Evolutionary conservation across 1,140 invertebrate genomes (phyloP), one percentile per base, ranked within the genome.

Genomic region (Anoplophora glabripennis): DNA sequence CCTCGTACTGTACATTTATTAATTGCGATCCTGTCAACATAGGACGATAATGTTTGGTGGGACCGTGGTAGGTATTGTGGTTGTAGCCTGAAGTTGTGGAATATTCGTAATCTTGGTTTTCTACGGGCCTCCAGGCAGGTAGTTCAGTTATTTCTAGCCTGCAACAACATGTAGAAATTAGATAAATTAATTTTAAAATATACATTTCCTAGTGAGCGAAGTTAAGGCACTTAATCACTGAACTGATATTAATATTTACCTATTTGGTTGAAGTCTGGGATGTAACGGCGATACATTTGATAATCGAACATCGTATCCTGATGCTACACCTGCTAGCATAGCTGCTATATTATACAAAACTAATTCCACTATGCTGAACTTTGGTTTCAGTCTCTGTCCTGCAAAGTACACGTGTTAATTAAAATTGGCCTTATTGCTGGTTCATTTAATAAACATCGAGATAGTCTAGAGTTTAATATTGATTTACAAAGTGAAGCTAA

Each of bases 51-150:
- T 92, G 90, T 59, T 85, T 79, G 7, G 86, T 85, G 11, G 89
- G 89, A 7, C 93, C 93, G 77, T 96, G 93, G 77, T 95, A 96
- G 1, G 93, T 96, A 75, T 94, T 92, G 73, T 93, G 91, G 48
- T 84, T 84, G 77, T 89, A 91, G 38, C 83, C 83, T 38, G 79
- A 81, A 14, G 72, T 55, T 3, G 79, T 78, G 7, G 76, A 80
- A 67, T 85, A 83, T 69, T 86, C 83, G 61, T 84, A 86, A 28
- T 74, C 73, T 36, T 69, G 63, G 18, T 65, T 66, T 44, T 71
- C 70, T 4, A 67, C 53, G 3, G 67, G 66, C 17, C 72, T 57
- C 74, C 74, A 75, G 3, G 71, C 68, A 3, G 63, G 63, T 56
- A 70, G 56, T 49, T 70, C 68, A 5, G 53, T 58, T 15, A 65